Evolutionary conservation across 2,888 invertebrate species (phyloP), one percentile per base, ranked within the genome.

Genomic region (Hymenopus coronatus): DNA sequence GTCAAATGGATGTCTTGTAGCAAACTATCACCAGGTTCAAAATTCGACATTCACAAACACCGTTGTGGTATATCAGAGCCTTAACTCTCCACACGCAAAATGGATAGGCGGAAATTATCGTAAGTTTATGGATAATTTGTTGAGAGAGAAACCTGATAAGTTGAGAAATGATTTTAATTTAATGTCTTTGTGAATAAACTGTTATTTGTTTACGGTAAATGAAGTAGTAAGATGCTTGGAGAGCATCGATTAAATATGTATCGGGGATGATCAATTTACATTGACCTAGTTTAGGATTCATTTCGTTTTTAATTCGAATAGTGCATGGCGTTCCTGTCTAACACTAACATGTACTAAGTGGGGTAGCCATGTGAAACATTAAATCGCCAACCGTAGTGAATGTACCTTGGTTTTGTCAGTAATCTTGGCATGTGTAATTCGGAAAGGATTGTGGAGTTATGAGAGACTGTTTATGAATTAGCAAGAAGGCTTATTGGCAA

Each of bases 81-180:
- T 70, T 70, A 70, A 70, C 54, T 70, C 54, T 70, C 20, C 83
- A 20, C 83, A 88, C 33, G 27, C 54, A 87, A 70, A 82, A 93
- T 93, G 93, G 93, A 93, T 90, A 92, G 91, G 91, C 92, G 93
- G 92, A 93, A 93, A 92, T 92, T 93, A 91, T 93, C 93, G 93
- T 93, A 92, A 93, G 93, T 93, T 20, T 15, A 40, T 40, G 12
- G 40, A 40, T 40, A 70, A 20, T 20, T 25, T 14, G 15, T 70
- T 70, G 40, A 40, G 20, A 20, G 54, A 54, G 14, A 54, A 15
- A 25, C 54, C 25, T 70, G 1, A 20, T 70, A 20, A 70, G 20
- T 25, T 8, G 54, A 20, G 54, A 40, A 70, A 70, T 20, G 25
- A 70, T 70, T 70, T 20, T 20, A 4, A 70, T 2, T 20, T 20